Evolutionary conservation across 37 sponge, comb jelly and placozoan species (phyloP).

Genomic region (Mnemiopsis leidyi): DNA sequence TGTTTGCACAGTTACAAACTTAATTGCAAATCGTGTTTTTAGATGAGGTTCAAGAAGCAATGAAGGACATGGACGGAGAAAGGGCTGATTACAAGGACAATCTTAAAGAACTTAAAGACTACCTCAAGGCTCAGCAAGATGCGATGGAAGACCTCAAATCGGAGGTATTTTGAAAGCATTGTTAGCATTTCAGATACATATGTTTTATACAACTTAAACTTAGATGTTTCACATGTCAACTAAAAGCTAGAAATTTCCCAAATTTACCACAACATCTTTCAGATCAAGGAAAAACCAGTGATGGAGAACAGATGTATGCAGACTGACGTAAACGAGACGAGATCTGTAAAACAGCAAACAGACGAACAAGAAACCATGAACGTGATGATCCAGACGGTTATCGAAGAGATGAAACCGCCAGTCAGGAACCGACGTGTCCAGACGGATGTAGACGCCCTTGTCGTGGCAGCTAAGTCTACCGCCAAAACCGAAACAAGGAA

Average conservation of each 20-base stretch:
- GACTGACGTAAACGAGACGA: constrained; percentile 14
- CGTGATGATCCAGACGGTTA: neutral
- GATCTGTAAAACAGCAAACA: neutral
- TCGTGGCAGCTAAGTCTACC: constrained; percentile 16
- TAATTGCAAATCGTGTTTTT: too few species aligned
- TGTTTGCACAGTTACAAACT: too few species aligned
- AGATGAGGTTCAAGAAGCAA: constrained; percentile 34
- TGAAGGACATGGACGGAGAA: constrained; percentile 38
- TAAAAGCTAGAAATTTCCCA: too few species aligned
- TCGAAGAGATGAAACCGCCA: neutral
- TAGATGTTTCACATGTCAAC: too few species aligned
- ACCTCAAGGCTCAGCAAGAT: constrained; percentile 2
- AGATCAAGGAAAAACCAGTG: constrained; percentile 23
- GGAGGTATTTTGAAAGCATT: too few species aligned
- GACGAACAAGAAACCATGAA: neutral
- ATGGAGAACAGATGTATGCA: neutral
- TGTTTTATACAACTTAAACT: too few species aligned
- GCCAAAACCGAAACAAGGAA: constrained; percentile 1
- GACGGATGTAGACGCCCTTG: neutral
- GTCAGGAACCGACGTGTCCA: neutral
- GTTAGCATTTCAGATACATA: too few species aligned
- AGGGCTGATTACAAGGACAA: constrained; percentile 35
- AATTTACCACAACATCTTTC: neutral
- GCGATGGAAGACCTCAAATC: constrained; percentile 27
- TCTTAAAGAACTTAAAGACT: constrained; percentile 2